These are phyloP conservation scores for Heliornis fulica DNA, from an alignment of 2,113 vertebrate species.

Conservation along the genomic window DNA sequence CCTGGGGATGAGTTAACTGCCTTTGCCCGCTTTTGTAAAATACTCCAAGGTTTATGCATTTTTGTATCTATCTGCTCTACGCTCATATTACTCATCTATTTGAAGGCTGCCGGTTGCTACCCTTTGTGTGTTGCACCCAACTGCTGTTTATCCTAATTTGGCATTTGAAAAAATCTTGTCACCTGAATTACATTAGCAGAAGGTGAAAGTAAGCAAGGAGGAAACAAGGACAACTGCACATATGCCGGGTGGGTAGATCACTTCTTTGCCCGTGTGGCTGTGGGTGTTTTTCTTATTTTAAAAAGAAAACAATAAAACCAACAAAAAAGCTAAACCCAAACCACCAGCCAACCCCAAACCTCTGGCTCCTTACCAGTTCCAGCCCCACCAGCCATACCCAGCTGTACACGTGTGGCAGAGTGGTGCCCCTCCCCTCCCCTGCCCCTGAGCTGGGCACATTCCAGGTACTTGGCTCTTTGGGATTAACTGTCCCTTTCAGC, in stretches of 20 bases:
- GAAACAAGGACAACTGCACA: neutral
- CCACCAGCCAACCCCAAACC: neutral
- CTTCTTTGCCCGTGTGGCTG: constrained; percentile 1
- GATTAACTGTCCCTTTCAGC: constrained; percentile 64
- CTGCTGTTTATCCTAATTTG: neutral
- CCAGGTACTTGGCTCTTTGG: constrained; percentile 25
- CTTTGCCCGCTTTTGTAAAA: neutral
- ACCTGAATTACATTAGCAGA: neutral
- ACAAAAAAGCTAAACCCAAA: no score
- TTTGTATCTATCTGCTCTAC: neutral
- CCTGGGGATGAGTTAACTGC: neutral
- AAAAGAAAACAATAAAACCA: neutral
- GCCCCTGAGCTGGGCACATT: constrained; percentile 1
- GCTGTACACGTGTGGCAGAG: neutral
- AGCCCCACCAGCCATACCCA: neutral
- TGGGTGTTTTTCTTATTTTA: neutral
- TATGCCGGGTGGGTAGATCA: neutral
- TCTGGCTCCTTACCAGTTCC: constrained; percentile 4
- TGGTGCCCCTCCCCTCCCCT: neutral
- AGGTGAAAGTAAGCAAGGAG: constrained; percentile 1
- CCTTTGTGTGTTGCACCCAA: neutral
- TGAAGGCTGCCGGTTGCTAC: neutral
- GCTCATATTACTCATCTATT: neutral
- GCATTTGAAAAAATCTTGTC: constrained; percentile 4
- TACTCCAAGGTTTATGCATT: neutral